phyloP scores from a whole-genome alignment of 2,888 invertebrate species.

The Sinohyriopsis cumingii region DNA sequence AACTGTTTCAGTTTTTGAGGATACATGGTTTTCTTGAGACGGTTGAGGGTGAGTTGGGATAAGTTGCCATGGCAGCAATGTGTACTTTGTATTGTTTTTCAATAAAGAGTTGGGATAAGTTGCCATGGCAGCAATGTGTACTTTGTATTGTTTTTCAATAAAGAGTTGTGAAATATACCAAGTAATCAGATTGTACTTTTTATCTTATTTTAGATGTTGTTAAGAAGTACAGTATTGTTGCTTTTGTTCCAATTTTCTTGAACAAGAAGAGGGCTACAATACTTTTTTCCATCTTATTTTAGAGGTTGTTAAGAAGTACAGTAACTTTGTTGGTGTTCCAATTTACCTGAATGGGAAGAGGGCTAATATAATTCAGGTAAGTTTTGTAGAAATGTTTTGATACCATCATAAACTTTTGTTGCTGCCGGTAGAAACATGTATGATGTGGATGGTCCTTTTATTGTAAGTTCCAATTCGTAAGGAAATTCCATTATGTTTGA shows the following conservation, averaged over 20 bases:
- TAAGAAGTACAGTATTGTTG: constrained; percentile 97
- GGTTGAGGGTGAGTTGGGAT: too few relatives aligned
- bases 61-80: too few relatives aligned
- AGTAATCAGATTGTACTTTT: neutral
- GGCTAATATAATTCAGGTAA: constrained; percentile 87
- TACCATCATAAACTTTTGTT: neutral
- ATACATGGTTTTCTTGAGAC: too few relatives aligned
- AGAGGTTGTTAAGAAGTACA: constrained; percentile 94
- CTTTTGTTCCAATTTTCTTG: constrained; percentile 91
- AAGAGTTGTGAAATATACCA: neutral
- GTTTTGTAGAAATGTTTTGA: neutral
- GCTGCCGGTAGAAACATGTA: too few relatives aligned
- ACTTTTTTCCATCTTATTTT: constrained; percentile 60
- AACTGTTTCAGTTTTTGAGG: too few relatives aligned
- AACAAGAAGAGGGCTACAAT: constrained; percentile 90
- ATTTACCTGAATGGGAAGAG: constrained; percentile 91
- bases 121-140: too few relatives aligned
- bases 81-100: neutral
- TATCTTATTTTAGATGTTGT: constrained; percentile 80
- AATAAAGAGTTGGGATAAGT: neutral
- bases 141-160: neutral
- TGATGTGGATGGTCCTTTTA: too few relatives aligned
- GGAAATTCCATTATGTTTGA: too few relatives aligned
- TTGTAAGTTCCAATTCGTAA: too few relatives aligned
- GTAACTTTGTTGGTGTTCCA: constrained; percentile 96